Conservation (phyloP, 2,113 vertebrate genomes). For the Caloenas nicobarica region DNA sequence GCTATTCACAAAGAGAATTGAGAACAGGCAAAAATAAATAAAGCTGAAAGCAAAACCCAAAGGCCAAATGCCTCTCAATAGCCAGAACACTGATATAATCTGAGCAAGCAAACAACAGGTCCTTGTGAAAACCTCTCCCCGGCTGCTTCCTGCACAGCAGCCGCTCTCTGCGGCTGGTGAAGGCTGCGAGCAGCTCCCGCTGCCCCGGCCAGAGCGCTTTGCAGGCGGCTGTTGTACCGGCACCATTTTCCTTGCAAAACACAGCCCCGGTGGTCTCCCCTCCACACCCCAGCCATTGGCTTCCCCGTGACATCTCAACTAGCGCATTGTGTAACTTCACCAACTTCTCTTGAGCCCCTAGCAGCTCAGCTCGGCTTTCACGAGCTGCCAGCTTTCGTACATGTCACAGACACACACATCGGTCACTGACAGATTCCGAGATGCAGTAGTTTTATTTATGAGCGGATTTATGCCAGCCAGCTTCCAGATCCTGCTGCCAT, state of each 20-base stretch:
- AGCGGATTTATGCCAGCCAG: not conserved
- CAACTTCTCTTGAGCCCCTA: not conserved
- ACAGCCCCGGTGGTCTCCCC: not conserved
- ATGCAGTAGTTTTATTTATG: not conserved
- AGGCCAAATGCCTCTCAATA: conserved; percentile 50
- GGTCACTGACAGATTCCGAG: not conserved
- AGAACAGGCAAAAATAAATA: conserved; percentile 64
- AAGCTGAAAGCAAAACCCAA: conserved; percentile 49
- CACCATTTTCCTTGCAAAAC: not conserved
- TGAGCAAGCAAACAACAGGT: conserved; percentile 48
- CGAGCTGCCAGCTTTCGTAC: not conserved
- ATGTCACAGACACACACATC: not conserved
- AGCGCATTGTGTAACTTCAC: not conserved
- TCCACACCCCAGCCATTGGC: not conserved
- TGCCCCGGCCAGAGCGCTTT: not conserved
- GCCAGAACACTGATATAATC: conserved; percentile 56
- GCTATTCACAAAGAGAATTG: conserved; percentile 55
- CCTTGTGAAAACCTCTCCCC: conserved; percentile 45
- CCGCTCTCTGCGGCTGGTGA: fast-evolving
- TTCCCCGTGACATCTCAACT: conserved; percentile 1
- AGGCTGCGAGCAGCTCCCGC: not conserved
- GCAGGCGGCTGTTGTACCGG: not conserved
- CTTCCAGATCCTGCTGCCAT: not conserved
- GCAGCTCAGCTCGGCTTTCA: not conserved
- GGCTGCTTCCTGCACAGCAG: conserved; percentile 1